These are phyloP conservation scores for Fukomys damarensis DNA, from an alignment of 2,113 vertebrate species.

Conservation along the genomic window DNA sequence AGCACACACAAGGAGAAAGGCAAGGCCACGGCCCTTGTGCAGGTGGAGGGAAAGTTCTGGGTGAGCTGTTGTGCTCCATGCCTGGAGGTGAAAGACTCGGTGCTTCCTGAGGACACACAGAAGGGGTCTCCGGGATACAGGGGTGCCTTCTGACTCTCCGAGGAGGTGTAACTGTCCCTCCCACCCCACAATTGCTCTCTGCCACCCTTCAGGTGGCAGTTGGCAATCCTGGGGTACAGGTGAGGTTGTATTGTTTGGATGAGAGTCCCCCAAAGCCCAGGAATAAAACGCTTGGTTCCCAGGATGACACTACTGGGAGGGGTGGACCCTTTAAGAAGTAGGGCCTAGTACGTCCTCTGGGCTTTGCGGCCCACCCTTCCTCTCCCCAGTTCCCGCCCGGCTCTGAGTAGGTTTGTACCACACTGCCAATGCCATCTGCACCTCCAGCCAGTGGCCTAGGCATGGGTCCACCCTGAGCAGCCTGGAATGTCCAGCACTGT, in stretches of 20 bases:
- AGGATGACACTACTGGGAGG: neutral
- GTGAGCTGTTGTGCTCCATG: neutral
- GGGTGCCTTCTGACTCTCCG: neutral
- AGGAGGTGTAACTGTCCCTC: neutral
- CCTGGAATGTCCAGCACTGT: neutral
- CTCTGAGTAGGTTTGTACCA: neutral
- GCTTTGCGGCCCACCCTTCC: too few relatives aligned
- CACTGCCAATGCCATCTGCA: too few relatives aligned
- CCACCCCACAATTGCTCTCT: neutral
- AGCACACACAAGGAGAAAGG: rapidly evolving
- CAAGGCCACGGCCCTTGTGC: rapidly evolving
- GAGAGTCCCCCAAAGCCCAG: neutral
- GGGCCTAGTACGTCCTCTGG: neutral
- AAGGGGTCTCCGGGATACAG: neutral
- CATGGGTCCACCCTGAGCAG: neutral
- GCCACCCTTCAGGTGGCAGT: too few relatives aligned
- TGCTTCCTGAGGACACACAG: rapidly evolving
- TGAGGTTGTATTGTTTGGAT: too few relatives aligned
- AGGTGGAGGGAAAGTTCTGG: neutral
- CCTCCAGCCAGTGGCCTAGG: neutral
- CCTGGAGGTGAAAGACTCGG: neutral
- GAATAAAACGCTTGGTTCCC: neutral
- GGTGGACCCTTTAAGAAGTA: neutral
- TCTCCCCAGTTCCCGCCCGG: neutral
- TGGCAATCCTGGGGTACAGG: neutral